Evolutionary conservation across 2,888 invertebrate genomes (phyloP).

Genomic region (Drosophila colorata): DNA sequence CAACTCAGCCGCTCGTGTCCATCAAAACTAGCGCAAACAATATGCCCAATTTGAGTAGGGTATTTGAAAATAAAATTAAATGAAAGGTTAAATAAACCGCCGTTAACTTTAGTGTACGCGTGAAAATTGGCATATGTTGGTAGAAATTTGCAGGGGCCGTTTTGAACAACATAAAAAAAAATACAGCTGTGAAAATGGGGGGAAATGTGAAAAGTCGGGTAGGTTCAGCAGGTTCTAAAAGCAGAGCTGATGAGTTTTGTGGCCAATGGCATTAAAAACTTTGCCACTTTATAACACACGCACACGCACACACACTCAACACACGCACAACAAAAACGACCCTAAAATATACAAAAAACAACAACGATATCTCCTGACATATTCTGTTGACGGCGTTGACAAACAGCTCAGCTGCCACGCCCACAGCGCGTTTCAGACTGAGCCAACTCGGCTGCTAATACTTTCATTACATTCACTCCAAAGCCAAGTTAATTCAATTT

Average conservation of each 20-base stretch:
- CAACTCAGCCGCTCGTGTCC: constrained; percentile 17
- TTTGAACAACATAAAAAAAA: constrained; percentile 27
- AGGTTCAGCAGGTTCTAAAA: constrained; percentile 1
- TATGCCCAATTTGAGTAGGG: constrained; percentile 23
- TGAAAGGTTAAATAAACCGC: constrained; percentile 17
- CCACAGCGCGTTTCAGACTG: constrained; percentile 12
- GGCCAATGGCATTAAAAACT: constrained; percentile 67
- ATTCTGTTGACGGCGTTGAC: constrained; percentile 52
- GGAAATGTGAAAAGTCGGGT: constrained; percentile 16
- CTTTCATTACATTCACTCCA: constrained; percentile 55
- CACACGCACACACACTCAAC: background rate
- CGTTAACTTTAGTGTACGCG: constrained; percentile 45
- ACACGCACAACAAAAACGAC: background rate
- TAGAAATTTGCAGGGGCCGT: constrained; percentile 58
- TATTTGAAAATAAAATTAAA: constrained; percentile 29
- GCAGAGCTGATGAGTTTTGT: constrained; percentile 40
- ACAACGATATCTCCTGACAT: constrained; percentile 29
- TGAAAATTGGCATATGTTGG: constrained; percentile 78
- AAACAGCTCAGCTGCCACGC: constrained; percentile 53
- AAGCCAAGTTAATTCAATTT: constrained; percentile 73
- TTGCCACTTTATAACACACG: constrained; percentile 41
- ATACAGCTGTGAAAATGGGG: constrained; percentile 3
- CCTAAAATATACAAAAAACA: constrained; percentile 11
- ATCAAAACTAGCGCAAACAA: constrained; percentile 20
- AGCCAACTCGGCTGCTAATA: constrained; percentile 39